A percentile compares a stretch with the other conserved stretches of the same genome.
These are phyloP conservation scores for Galaxias olidus DNA, from an alignment of 2,797 vertebrate genomes.

Conservation along the genomic window DNA sequence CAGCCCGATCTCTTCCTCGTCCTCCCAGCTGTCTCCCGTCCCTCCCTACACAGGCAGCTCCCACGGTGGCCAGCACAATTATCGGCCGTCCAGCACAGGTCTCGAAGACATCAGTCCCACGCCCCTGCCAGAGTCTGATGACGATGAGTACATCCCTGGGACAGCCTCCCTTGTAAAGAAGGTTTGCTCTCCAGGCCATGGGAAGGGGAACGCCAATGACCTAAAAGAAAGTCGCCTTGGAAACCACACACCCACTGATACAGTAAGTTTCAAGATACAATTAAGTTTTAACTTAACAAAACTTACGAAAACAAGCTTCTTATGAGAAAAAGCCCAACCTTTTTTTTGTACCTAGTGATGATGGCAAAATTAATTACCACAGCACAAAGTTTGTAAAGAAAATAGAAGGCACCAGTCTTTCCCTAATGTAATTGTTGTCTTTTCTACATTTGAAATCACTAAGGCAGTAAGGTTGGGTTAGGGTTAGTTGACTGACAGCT, in stretches of 20 bases:
- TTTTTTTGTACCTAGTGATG: no score
- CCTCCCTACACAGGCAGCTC: conserved; percentile 79
- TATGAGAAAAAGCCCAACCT: no score
- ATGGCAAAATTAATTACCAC: no score
- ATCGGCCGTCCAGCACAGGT: conserved; percentile 89
- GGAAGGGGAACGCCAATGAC: conserved; percentile 72
- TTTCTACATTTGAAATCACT: not conserved
- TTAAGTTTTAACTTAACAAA: not conserved
- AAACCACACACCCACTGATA: conserved; percentile 81
- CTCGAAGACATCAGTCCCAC: conserved; percentile 97
- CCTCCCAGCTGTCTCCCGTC: conserved; percentile 94
- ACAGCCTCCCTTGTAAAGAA: conserved; percentile 74
- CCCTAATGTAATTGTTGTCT: no score
- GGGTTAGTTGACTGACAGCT: conserved; percentile 35
- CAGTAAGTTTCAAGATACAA: conserved; percentile 75
- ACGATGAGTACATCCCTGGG: conserved; percentile 80
- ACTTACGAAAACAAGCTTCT: not conserved
- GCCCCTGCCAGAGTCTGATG: conserved; percentile 92
- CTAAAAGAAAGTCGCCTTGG: conserved; percentile 77
- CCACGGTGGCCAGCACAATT: conserved; percentile 79
- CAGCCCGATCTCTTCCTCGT: conserved; percentile 97
- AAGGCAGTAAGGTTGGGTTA: no score
- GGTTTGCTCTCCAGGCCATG: conserved; percentile 68
- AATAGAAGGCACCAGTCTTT: not conserved
- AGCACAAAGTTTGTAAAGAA: no score